These are phyloP conservation scores for Lycophotia porphyrea DNA, from an alignment of 2,888 invertebrate species.

Conservation along the genomic window DNA sequence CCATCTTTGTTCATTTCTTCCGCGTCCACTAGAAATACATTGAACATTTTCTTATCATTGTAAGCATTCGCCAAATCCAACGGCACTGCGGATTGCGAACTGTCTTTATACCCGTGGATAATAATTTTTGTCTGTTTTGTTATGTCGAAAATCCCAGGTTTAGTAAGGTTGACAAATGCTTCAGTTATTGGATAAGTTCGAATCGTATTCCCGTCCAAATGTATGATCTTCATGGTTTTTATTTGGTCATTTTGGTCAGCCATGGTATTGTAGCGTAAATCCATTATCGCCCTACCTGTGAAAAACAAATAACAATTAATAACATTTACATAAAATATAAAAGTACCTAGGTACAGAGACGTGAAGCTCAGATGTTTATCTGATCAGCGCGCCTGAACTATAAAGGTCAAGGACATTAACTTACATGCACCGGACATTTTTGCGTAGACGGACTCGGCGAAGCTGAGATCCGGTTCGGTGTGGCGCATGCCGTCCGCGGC, in stretches of 20 bases:
- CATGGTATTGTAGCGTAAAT: constrained; percentile 80
- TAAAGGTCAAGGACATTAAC: constrained; percentile 72
- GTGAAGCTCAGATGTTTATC: constrained; percentile 7
- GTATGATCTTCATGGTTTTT: constrained; percentile 84
- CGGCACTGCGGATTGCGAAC: constrained; percentile 84
- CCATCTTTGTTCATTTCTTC: constrained; percentile 85
- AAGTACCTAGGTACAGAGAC: background rate
- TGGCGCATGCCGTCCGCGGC: constrained; percentile 60
- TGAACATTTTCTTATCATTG: constrained; percentile 85
- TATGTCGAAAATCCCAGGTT: constrained; percentile 82
- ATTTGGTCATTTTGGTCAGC: constrained; percentile 79
- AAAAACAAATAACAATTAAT: constrained; percentile 47
- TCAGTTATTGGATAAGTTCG: constrained; percentile 82
- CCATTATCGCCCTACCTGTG: constrained; percentile 87
- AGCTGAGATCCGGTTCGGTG: constrained; percentile 76
- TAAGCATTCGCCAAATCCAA: constrained; percentile 84
- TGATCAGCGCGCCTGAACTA: constrained; percentile 53
- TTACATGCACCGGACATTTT: constrained; percentile 87
- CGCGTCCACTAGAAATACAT: constrained; percentile 86
- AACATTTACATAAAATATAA: constrained; percentile 5
- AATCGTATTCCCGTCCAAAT: constrained; percentile 75
- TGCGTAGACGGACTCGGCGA: constrained; percentile 84
- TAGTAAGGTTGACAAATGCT: constrained; percentile 79
- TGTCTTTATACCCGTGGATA: constrained; percentile 87
- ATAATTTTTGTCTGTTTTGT: constrained; percentile 86